Base-by-base conservation (phyloP, 2,113 vertebrate genomes). In the Grammomys surdaster region DNA sequence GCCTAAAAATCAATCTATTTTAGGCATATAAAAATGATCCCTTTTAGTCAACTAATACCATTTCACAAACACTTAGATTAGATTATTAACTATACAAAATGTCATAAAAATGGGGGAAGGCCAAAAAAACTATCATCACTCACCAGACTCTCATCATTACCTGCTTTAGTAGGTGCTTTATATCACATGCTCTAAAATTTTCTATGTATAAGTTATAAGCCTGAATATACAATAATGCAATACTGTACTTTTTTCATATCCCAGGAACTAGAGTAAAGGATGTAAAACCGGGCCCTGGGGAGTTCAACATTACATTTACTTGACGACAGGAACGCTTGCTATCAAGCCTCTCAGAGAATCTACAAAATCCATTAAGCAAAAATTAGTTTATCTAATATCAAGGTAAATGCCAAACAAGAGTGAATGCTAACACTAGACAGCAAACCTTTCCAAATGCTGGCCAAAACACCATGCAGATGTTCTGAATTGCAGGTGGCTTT, bases 361-460 rank as follows among this genome's bases (percentile, higher is more conserved):
- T 70, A 86, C 95, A 88, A 97, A 96, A 97, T 91, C 69, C 24
- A 12, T 88, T 96, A 95, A 95, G 93, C 91, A 97, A 96, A 98
- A 93, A 91, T 81, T 98, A 95, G 93, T 70, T 96, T 93, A 93
- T 92, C 91, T 95, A 65, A 94, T 73, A 51, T 96, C 60, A 98
- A 91, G 97, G 97, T 92, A 97, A 97, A 96, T 1, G 91, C 67
- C 93, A 97, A 88, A 97, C 92, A 60, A 93, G 95, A 98, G 80
- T 95, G 95, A 92, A 93, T 94, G 94, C 96, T 96, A 63, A 91
- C 7, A 96, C 0, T 43, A 91, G 92, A 96, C 95, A 96, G 48
- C 17, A 82, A 87, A 77, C 95, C 48, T 95, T 95, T 77, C 0
- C 0, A 97, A 69, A 82, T 89, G 69, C 58, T 86, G 13, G 60